Base-by-base conservation (phyloP, 2,113 vertebrate species). In the Zootoca vivipara region DNA sequence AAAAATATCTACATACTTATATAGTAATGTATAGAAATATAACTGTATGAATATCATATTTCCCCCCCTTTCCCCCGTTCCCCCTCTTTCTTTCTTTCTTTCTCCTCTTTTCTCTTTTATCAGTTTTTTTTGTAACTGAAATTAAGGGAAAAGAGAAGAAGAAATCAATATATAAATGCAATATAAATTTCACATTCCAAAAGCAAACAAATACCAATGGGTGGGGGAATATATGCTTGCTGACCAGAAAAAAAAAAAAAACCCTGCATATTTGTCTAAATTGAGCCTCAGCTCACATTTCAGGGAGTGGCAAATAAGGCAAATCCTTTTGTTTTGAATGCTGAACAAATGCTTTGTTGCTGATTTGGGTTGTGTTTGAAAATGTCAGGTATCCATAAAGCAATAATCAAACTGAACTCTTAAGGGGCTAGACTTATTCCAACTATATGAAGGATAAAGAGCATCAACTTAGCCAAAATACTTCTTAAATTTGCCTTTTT, bases 401-500 rank as follows among this genome's bases (percentile, higher is more conserved):
- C 28, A 90, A 87, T 42, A 77, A 87, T 82, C 24, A 82, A 73
- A 28, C 74, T 85, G 86, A 94, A 88, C 35, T 80, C 86, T 92
- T 91, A 28, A 83, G 80, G 74, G 16, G 3, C 75, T 94, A 91
- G 88, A 94, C 78, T 90, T 91, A 77, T 3, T 94, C 90, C 93
- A 96, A 94, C 90, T 84, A 92, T 89, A 90, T 82, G 80, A 92
- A 91, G 90, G 82, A 93, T 79, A n/a, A 52, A 91, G 58, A 93
- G 15, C 24, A 89, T 89, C 67, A 73, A 89, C 89, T 92, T 90
- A 92, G 75, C 84, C 95, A 95, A 95, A 96, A 94, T 81, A 94
- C 20, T 95, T 91, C 84, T 87, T 90, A 90, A 95, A 95, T 94
- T 91, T 93, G 87, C 93, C 65, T 93, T 95, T 93, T 94, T 35